Evolutionary conservation across 1,140 invertebrate species (phyloP), one percentile per base, ranked within the genome.

Genomic region (Lutraria rhynchaena): DNA sequence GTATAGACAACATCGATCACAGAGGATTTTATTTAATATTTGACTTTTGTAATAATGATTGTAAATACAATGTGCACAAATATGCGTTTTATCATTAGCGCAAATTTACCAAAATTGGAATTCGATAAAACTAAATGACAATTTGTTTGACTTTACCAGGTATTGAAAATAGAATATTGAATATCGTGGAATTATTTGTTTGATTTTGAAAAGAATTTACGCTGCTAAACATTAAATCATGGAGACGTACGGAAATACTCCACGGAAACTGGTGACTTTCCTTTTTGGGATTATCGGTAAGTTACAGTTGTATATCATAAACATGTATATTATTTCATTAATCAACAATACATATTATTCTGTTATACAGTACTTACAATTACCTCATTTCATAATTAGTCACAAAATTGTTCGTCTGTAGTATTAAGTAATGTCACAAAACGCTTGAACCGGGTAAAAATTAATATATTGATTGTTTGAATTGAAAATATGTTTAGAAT

Each of bases 231-330:
- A 65, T 41, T 70, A 4, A 31, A 46, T 29, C 67, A 46, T 3
- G 53, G 44, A 33, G 49, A 70, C 46, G 31, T 2, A 49, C 67
- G 35, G 7, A 51, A 27, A 19, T 29, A 33, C 29, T 3, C 27
- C 1, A 27, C 15, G 15, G 44, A 70, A 70, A 51, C n/a, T 4
- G 67, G 33, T n/a, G 67, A 70, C 9, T 70, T 51, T 35, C 67
- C 67, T n/a, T 70, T 70, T 31, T 70, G 67, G 67, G 67, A 70
- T 53, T 70, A 70, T n/a, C 49, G 67, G 67, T 70, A 51, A 70
- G n/a, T 4, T 44, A 44, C 22, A 5, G 19, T 53, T 53, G 4
- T n/a, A 49, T 49, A 11, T 19, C 9, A 49, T 11, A 49, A 49
- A 11, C 19, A 19, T 19, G 11, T 49, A 49, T 11, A 49, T 49